phyloP scores from a whole-genome alignment of 2,113 vertebrate genomes.

The Zapus hudsonius region DNA sequence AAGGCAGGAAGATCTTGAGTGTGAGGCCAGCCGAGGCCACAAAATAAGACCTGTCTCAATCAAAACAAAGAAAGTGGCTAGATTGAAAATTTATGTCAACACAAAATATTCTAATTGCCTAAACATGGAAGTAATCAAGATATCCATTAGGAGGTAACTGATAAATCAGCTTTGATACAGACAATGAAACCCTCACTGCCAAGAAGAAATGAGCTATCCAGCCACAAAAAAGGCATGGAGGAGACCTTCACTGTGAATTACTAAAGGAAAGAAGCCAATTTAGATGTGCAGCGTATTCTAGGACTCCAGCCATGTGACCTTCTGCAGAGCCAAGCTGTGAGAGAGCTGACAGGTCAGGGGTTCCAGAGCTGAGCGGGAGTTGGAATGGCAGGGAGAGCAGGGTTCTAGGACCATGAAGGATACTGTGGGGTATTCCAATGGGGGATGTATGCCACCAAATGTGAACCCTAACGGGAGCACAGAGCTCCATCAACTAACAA shows the following conservation, averaged over 20 bases:
- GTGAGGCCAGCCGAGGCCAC: not conserved
- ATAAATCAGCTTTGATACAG: not conserved
- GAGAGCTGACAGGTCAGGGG: not conserved
- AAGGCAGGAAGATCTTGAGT: not conserved
- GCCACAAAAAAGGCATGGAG: not conserved
- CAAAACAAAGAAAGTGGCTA: not conserved
- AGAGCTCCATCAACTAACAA: too few species aligned
- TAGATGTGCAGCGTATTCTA: not conserved
- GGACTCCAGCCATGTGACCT: too few species aligned
- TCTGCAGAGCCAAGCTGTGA: not conserved
- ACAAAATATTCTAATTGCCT: not conserved
- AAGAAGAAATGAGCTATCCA: not conserved
- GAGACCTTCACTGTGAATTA: not conserved
- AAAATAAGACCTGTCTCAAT: not conserved
- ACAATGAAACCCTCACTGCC: not conserved
- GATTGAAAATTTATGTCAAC: not conserved
- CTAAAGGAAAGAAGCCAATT: not conserved
- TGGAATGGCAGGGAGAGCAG: too few species aligned
- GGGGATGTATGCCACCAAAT: too few species aligned
- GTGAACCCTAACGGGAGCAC: not conserved
- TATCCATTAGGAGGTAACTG: not conserved
- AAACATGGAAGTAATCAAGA: not conserved
- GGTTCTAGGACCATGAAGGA: not conserved
- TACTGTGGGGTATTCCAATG: accelerated
- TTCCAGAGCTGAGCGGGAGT: not conserved